These are phyloP conservation scores for Cephalopterus ornatus DNA, from an alignment of 2,113 vertebrate species.

Conservation along the genomic window DNA sequence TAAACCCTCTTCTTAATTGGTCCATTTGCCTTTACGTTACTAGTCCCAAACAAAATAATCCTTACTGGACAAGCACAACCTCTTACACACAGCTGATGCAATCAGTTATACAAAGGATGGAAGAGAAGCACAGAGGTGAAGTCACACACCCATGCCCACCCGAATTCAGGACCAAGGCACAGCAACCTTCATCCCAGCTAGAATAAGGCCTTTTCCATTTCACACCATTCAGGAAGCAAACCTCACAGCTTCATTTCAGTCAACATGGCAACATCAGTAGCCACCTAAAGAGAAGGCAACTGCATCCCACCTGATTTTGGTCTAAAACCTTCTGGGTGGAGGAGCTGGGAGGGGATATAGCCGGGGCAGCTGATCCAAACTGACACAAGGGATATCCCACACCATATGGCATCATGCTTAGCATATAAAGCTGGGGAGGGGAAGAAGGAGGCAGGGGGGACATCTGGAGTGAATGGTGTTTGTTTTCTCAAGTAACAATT, in stretches of 20 bases:
- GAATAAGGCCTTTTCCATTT: neutral
- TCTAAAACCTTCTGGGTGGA: neutral
- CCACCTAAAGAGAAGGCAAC: neutral
- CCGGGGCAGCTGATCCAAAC: neutral
- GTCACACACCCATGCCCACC: neutral
- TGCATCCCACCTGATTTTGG: neutral
- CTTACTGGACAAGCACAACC: neutral
- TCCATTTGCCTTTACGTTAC: neutral
- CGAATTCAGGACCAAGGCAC: neutral
- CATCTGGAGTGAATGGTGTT: neutral
- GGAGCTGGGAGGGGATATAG: neutral
- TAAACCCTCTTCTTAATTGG: neutral
- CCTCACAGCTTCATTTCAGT: neutral
- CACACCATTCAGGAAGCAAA: neutral
- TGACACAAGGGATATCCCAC: neutral
- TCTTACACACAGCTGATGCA: rapidly evolving
- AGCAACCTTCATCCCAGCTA: neutral
- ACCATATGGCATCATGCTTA: neutral
- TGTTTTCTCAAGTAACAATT: neutral
- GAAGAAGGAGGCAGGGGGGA: neutral
- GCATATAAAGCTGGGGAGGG: neutral
- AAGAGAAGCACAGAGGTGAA: neutral
- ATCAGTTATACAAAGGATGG: neutral
- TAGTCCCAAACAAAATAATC: neutral
- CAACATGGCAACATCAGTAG: neutral